These are phyloP conservation scores for Nesoenas mayeri DNA, from an alignment of 2,113 vertebrate genomes.

Conservation along the genomic window DNA sequence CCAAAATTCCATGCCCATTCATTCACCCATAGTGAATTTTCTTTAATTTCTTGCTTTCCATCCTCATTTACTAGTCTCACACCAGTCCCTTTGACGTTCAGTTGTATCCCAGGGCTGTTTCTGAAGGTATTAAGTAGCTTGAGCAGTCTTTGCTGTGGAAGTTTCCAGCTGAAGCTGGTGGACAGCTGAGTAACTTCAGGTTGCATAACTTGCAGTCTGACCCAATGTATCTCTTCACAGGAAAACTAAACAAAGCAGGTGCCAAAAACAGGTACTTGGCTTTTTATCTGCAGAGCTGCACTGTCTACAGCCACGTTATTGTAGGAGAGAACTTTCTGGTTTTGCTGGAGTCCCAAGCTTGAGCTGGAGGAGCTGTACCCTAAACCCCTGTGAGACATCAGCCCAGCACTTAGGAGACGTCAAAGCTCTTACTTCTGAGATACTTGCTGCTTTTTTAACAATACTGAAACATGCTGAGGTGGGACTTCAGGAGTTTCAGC, in stretches of 20 bases:
- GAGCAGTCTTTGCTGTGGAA: not conserved
- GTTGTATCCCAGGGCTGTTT: not conserved
- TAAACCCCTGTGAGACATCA: not conserved
- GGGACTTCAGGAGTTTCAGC: not conserved
- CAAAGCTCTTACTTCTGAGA: not conserved
- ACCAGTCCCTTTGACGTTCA: not conserved
- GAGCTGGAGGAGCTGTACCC: not conserved
- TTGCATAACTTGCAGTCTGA: not conserved
- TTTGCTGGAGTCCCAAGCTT: not conserved
- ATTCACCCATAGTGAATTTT: not conserved
- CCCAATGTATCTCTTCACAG: not conserved
- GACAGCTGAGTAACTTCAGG: not conserved
- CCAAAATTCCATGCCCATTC: not conserved
- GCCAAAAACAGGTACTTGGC: not conserved
- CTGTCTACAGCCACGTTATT: not conserved
- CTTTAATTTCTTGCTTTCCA: not conserved
- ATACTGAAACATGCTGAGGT: not conserved
- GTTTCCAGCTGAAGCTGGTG: not conserved
- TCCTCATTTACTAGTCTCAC: not conserved
- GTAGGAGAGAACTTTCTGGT: not conserved
- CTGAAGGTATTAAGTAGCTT: not conserved
- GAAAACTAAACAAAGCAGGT: slow-evolving; percentile 3
- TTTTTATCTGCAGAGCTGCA: not conserved
- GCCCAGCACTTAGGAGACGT: not conserved
- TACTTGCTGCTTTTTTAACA: not conserved